phyloP scores from a whole-genome alignment of 2,797 vertebrate species.

The Huso huso region DNA sequence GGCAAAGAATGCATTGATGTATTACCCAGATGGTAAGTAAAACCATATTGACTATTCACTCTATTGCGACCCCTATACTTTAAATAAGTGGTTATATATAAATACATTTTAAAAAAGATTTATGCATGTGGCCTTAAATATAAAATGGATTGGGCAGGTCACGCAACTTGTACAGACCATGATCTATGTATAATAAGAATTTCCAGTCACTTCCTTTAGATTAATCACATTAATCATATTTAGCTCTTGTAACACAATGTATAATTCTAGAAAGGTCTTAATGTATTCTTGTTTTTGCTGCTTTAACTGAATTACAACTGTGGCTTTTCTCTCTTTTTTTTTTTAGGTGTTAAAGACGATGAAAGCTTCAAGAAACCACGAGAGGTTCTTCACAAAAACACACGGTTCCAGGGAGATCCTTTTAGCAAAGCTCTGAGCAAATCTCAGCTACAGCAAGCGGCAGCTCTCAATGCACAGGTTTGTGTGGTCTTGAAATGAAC shows the following conservation, averaged over 20 bases:
- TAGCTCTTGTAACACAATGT: not conserved
- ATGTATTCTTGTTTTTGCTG: not conserved
- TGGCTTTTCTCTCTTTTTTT: not conserved
- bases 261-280: not conserved
- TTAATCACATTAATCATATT: too few species aligned
- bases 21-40: conserved; percentile 87
- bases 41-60: not conserved
- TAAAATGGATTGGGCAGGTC: not conserved
- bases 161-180: not conserved
- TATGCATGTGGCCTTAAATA: not conserved
- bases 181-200: too few species aligned
- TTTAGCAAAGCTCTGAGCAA: conserved; percentile 94
- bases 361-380: conserved; percentile 86
- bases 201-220: too few species aligned
- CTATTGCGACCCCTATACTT: too few species aligned
- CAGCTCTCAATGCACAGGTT: conserved; percentile 95
- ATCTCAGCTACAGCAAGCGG: conserved; percentile 93
- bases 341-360: conserved; percentile 78
- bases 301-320: too few species aligned
- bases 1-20: conserved; percentile 93
- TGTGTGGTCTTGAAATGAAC: not conserved
- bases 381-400: conserved; percentile 87
- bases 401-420: conserved; percentile 81
- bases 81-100: too few species aligned
- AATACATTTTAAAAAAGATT: too few species aligned